Evolutionary conservation across 2,113 vertebrate genomes (phyloP).

Genomic region (Gymnarchus niloticus): DNA sequence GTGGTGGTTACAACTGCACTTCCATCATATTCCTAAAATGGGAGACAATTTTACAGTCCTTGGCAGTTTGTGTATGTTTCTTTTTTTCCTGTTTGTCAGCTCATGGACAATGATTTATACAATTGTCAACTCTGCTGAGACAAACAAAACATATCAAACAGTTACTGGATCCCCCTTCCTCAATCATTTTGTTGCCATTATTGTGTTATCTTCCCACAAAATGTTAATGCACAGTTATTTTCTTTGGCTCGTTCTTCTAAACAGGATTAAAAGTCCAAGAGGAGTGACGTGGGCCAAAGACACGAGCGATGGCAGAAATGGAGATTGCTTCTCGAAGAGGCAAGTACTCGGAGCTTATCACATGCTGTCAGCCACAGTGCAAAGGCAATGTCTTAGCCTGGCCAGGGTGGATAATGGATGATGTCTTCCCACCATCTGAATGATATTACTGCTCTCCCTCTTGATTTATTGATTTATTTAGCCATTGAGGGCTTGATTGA

Average conservation of each 20-base stretch:
- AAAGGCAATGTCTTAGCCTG: not conserved
- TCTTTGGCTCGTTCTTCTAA: conserved; percentile 24
- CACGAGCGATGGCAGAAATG: conserved; percentile 56
- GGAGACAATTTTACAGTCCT: not conserved
- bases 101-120: not conserved
- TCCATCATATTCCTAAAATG: not conserved
- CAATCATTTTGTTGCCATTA: not conserved
- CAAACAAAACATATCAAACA: not conserved
- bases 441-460: not conserved
- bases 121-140: conserved; percentile 2
- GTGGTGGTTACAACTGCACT: too few species aligned
- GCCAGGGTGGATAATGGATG: not conserved
- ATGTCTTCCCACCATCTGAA: conserved; percentile 1
- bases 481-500: conserved; percentile 15
- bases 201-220: not conserved
- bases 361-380: not conserved
- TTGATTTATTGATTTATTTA: conserved; percentile 15
- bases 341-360: conserved; percentile 49
- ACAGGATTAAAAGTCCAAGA: conserved; percentile 44
- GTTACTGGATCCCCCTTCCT: not conserved
- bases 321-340: conserved; percentile 66
- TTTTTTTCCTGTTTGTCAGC: not conserved
- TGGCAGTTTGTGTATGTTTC: not conserved
- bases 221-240: not conserved
- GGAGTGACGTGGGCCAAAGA: conserved; percentile 26